Evolutionary conservation across 2,113 vertebrate genomes (phyloP).

Genomic region (Gobius niger): DNA sequence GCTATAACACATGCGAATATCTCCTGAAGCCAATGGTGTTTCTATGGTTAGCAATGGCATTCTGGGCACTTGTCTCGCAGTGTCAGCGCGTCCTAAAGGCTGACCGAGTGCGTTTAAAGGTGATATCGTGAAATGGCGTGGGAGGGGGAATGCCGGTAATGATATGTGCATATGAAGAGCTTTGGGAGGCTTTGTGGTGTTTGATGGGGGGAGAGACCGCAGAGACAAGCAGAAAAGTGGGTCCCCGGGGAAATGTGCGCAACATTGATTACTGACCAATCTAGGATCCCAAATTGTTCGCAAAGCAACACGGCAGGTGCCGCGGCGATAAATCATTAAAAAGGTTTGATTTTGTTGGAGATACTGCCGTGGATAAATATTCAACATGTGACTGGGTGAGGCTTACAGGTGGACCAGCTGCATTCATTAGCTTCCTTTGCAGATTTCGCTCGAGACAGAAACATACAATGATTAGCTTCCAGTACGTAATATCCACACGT

Average conservation of each 20-base stretch:
- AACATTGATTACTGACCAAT: conserved; percentile 48
- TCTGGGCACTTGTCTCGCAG: conserved; percentile 49
- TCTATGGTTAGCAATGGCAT: conserved; percentile 69
- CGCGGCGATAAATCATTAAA: neutral
- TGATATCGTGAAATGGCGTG: conserved; percentile 22
- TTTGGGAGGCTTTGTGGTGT: conserved; percentile 60
- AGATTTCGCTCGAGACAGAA: too few relatives aligned
- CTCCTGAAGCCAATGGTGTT: conserved; percentile 50
- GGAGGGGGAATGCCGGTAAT: conserved; percentile 52
- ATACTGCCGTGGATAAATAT: neutral
- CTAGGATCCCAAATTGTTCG: conserved; percentile 25
- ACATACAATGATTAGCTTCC: too few relatives aligned
- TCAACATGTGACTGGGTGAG: neutral
- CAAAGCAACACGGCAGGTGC: neutral
- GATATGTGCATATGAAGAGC: conserved; percentile 73
- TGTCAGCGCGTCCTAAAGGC: conserved; percentile 59
- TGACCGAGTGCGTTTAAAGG: conserved; percentile 35
- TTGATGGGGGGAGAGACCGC: conserved; percentile 47
- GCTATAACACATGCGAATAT: conserved; percentile 49
- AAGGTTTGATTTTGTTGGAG: neutral
- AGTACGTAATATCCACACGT: too few relatives aligned
- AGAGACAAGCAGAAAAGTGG: conserved; percentile 23
- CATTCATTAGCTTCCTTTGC: neutral
- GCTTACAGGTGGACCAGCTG: neutral
- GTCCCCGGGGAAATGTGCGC: conserved; percentile 20